Base-by-base conservation (phyloP, 2,888 invertebrate genomes). In the Microctonus aethiopoides region DNA sequence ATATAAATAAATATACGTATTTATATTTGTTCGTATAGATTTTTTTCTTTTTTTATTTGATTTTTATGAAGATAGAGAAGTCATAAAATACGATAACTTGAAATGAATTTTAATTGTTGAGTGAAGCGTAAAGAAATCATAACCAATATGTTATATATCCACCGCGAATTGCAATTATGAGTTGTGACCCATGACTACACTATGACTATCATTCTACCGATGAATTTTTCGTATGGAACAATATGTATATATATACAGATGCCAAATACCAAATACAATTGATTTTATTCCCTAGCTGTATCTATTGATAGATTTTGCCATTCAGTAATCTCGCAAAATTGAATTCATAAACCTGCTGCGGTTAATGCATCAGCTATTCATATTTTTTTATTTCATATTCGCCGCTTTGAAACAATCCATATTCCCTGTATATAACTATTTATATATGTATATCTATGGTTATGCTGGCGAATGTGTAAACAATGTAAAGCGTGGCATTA, bases 141-240 rank as follows among this genome's bases (percentile, higher is more conserved):
- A 64, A 63, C 32, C 63, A 61, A 68, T 64, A 26, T 22, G 46
- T 65, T 68, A 60, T 73, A 72, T 71, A 72, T 72, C 72, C 69
- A 67, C 56, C 63, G 59, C 72, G 67, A 70, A 54, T 72, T 69
- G 72, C 73, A 72, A 76, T 74, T 76, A 72, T 73, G 71, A 71
- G 61, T 41, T 10, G 22, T 34, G 54, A 34, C 52, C 51, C 32
- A n/a, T 16, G 16, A 16, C 16, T 1, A 4, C 29, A 39, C n/a
- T 24, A 56, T 64, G 66, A 51, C 71, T 20, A 32, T 24, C 29
- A 29, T 39, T 11, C 20, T 56, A 56, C 24, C 32, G 22, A 9
- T 34, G 26, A 52, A 20, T 62, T 29, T 9, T n/a, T 9, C 59
- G 57, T 52, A 39, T 56, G 51, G n/a, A n/a, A n/a, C n/a, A n/a